These are phyloP conservation scores for Poeciliopsis prolifica DNA, from an alignment of 2,113 vertebrate species.

Conservation along the genomic window DNA sequence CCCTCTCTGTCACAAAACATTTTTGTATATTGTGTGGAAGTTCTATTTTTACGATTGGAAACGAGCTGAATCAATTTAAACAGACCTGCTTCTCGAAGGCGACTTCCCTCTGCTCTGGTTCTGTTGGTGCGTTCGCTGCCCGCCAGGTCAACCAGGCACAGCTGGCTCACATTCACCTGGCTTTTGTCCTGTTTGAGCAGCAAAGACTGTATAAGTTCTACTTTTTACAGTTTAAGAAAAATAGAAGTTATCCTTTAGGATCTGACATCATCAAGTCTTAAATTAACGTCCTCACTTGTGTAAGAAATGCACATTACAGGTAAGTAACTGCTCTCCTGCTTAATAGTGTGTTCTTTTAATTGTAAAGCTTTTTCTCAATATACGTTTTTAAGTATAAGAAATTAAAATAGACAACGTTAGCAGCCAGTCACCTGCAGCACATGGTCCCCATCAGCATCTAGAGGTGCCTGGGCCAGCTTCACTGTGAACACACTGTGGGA, in stretches of 20 bases:
- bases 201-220: not conserved
- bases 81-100: slow-evolving; percentile 91
- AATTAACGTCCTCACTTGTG: no score
- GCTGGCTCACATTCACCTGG: slow-evolving; percentile 90
- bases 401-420: no score
- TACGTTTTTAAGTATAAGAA: no score
- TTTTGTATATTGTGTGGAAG: no score
- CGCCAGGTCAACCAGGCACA: slow-evolving; percentile 95
- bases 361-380: no score
- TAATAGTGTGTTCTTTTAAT: no score
- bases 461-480: slow-evolving; percentile 92
- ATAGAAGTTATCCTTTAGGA: not conserved
- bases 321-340: no score
- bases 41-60: not conserved
- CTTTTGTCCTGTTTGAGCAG: slow-evolving; percentile 85
- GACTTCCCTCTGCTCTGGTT: slow-evolving; percentile 92
- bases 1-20: no score
- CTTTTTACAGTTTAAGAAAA: not conserved
- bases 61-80: not conserved
- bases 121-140: slow-evolving; percentile 95
- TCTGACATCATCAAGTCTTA: not conserved
- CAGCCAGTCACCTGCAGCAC: slow-evolving; percentile 87
- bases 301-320: no score
- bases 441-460: slow-evolving; percentile 93
- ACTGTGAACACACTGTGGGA: slow-evolving; percentile 96